A percentile compares a stretch with the other conserved stretches of the same genome.
These are phyloP conservation scores for Drosophila crucigera DNA, from an alignment of 2,888 invertebrate species.

Conservation along the genomic window DNA sequence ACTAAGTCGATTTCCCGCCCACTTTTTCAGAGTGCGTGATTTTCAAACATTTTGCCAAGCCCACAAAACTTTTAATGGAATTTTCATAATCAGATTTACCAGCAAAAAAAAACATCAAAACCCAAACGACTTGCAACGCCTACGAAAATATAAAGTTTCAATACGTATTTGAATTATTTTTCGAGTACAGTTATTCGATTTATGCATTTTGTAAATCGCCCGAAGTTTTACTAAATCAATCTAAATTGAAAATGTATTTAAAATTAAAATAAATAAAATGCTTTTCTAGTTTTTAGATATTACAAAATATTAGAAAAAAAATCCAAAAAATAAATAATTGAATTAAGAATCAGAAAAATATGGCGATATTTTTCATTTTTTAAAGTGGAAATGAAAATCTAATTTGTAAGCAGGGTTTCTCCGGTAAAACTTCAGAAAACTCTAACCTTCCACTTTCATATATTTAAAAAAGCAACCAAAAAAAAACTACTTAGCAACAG, in stretches of 20 bases:
- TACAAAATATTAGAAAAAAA: neutral
- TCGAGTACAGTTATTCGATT: neutral
- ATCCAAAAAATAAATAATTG: neutral
- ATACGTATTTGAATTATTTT: constrained; percentile 16
- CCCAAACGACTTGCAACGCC: neutral
- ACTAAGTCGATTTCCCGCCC: constrained; percentile 61
- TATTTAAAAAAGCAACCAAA: neutral
- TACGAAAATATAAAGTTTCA: constrained; percentile 16
- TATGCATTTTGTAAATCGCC: neutral
- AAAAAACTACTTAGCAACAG: constrained; percentile 15
- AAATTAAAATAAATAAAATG: neutral
- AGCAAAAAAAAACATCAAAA: constrained; percentile 25
- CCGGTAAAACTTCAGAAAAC: neutral
- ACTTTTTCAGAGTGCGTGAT: constrained; percentile 66
- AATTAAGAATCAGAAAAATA: neutral
- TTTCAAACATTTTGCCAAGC: constrained; percentile 64
- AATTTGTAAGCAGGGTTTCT: neutral
- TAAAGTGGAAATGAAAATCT: neutral
- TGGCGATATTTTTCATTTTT: neutral
- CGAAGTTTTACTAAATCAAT: neutral
- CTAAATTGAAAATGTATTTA: neutral
- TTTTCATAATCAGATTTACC: constrained; percentile 70
- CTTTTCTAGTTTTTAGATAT: neutral
- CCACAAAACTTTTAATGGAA: constrained; percentile 74
- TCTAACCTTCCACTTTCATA: neutral